Base-by-base conservation (phyloP, 1,140 invertebrate species). In the Palaemon carinicauda region DNA sequence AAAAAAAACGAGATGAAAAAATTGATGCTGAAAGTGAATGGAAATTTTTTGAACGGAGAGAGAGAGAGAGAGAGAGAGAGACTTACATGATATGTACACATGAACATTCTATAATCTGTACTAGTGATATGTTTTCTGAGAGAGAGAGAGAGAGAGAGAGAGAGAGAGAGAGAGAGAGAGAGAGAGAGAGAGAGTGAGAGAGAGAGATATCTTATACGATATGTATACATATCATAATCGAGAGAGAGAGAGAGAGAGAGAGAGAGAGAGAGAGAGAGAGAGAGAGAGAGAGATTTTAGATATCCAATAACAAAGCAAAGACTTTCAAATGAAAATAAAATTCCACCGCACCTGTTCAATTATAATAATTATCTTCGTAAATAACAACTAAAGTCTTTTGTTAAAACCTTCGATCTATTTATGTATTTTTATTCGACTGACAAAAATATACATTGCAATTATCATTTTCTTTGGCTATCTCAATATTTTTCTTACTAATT, bases 111-210 rank as follows among this genome's bases (percentile, higher is more conserved):
- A n/a, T n/a, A n/a, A n/a, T n/a, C n/a, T n/a, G n/a, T n/a, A n/a
- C n/a, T n/a, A n/a, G n/a, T n/a, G n/a, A n/a, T n/a, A n/a, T n/a
- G n/a, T n/a, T n/a, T n/a, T n/a, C n/a, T n/a, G n/a, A n/a, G n/a
- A n/a, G 41, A 78, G 51, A 78, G 74, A 78, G 41, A 53, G 74
- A 78, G 53, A 80, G 56, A 41, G 24, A 60, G 21, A n/a, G 17
- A 56, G 21, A 60, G 78, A 31, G 53, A 41, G 29, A 80, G 53
- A 50, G 33, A 24, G 54, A 56, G 24, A n/a, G 31, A 50, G 52
- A 60, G 31, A 29, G 53, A 60, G 29, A 31, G 21, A 19, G 54
- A 60, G 53, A 80, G 29, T 7, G 33, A 60, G 52, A 33, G 21
- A 19, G 7, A 60, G 53, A n/a, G 10, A 52, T 17, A 27, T n/a